A percentile compares a stretch with the other conserved stretches of the same genome.
Evolutionary conservation across 1,140 invertebrate genomes (phyloP).

Genomic region (Drosophila ananassae): DNA sequence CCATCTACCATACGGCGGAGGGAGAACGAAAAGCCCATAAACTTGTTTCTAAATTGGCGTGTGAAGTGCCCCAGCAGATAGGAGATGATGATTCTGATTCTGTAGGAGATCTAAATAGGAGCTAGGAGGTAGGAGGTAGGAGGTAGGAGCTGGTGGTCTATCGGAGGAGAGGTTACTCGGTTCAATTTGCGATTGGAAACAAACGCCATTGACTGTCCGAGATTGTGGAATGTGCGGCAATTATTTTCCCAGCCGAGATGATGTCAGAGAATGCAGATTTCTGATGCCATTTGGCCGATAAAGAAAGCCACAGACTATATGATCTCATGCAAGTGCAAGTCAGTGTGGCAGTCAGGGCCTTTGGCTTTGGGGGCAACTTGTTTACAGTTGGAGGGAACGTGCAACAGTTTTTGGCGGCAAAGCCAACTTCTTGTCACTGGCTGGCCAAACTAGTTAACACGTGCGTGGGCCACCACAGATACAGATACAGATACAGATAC

Average conservation of each 20-base stretch:
- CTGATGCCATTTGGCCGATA: constrained; percentile 7
- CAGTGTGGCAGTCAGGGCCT: neutral
- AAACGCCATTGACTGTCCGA: constrained; percentile 41
- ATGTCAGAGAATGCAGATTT: constrained; percentile 30
- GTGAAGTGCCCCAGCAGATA: constrained; percentile 7
- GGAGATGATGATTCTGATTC: constrained; percentile 1
- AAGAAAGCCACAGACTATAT: neutral
- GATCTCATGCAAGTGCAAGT: constrained; percentile 19
- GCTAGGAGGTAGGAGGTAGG: neutral
- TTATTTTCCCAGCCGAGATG: constrained; percentile 8
- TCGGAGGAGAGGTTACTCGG: neutral
- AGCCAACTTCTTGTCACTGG: neutral
- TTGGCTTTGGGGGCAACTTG: constrained; percentile 1
- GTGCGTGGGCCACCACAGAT: constrained; percentile 52
- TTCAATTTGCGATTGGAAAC: constrained; percentile 29
- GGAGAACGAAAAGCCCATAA: constrained; percentile 1
- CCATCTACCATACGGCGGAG: too few relatives aligned
- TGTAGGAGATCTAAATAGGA: neutral
- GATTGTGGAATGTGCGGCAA: neutral
- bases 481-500: neutral
- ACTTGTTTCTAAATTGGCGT: constrained; percentile 16
- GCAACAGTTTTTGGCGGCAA: neutral
- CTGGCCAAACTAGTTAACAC: constrained; percentile 46
- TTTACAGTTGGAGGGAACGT: constrained; percentile 18
- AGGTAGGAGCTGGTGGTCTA: neutral